A percentile compares a stretch with the other conserved stretches of the same genome.
Conservation (phyloP, 2,888 invertebrate species). For the Catocala fraxini region DNA sequence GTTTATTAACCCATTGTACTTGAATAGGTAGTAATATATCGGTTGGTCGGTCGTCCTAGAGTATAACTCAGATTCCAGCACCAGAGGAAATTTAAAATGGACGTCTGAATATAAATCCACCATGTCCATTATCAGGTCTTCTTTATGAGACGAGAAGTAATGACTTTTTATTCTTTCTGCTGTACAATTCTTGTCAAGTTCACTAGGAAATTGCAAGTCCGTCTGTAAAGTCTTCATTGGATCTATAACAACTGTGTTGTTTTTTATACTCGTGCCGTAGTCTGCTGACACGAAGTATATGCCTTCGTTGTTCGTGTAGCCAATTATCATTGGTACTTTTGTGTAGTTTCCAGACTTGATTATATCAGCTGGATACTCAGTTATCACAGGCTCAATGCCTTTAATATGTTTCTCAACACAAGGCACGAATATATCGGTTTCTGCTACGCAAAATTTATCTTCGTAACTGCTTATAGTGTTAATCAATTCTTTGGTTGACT, state of each 20-base stretch:
- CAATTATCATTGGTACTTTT: constrained; percentile 81
- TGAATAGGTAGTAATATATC: constrained; percentile 78
- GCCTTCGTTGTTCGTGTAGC: constrained; percentile 79
- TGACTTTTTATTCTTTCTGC: constrained; percentile 61
- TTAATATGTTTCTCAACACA: constrained; percentile 75
- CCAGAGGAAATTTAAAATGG: constrained; percentile 76
- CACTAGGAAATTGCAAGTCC: constrained; percentile 72
- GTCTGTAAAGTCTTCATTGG: constrained; percentile 60
- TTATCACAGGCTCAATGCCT: constrained; percentile 72
- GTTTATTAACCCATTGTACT: constrained; percentile 75
- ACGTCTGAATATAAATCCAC: constrained; percentile 79
- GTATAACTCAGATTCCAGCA: constrained; percentile 74
- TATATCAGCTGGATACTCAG: constrained; percentile 69
- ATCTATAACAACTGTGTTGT: constrained; percentile 53
- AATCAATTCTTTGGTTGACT: constrained; percentile 67
- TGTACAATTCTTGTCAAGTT: constrained; percentile 66
- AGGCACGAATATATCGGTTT: constrained; percentile 74
- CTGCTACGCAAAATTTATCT: constrained; percentile 71
- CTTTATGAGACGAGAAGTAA: constrained; percentile 71
- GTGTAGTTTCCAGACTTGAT: constrained; percentile 75
- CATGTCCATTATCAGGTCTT: constrained; percentile 76
- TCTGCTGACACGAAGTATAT: constrained; percentile 76
- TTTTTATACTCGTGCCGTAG: constrained; percentile 69
- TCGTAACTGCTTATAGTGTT: constrained; percentile 66
- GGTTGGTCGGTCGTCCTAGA: constrained; percentile 70